These are phyloP conservation scores for Linnaemya tessellans DNA, from an alignment of 2,888 invertebrate genomes.

Conservation along the genomic window DNA sequence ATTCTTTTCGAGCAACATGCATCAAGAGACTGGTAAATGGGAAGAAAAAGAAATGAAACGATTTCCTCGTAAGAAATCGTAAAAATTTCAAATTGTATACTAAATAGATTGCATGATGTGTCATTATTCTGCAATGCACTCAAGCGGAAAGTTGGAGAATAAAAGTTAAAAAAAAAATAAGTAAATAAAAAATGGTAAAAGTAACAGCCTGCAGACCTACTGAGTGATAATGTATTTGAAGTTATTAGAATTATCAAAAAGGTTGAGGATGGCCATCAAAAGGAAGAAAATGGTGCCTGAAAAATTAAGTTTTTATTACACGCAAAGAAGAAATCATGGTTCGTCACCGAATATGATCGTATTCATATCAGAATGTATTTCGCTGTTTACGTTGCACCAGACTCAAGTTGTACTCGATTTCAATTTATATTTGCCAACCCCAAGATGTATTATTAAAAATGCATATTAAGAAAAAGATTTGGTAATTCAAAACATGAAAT, in stretches of 20 bases:
- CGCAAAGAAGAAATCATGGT: not conserved
- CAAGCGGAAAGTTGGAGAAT: slow-evolving; percentile 41
- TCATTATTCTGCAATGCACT: slow-evolving; percentile 58
- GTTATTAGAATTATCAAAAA: slow-evolving; percentile 12
- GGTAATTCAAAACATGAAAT: no score
- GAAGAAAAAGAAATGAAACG: not conserved
- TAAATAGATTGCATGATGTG: slow-evolving; percentile 58
- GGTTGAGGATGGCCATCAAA: not conserved
- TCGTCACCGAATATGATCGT: not conserved
- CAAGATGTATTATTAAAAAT: no score
- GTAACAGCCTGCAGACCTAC: slow-evolving; percentile 7
- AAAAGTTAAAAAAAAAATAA: not conserved
- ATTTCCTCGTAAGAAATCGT: slow-evolving; percentile 42
- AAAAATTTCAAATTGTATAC: slow-evolving; percentile 48
- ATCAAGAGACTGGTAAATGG: not conserved
- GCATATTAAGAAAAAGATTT: no score
- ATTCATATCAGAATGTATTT: no score
- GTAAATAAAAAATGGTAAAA: not conserved
- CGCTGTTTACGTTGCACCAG: no score
- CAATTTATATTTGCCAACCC: no score
- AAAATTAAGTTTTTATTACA: not conserved
- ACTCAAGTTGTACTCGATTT: no score
- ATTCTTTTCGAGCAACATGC: not conserved
- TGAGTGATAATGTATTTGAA: not conserved
- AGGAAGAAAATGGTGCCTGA: not conserved